These are phyloP conservation scores for Ormyrus labotus DNA, from an alignment of 2,888 invertebrate species.

Conservation along the genomic window DNA sequence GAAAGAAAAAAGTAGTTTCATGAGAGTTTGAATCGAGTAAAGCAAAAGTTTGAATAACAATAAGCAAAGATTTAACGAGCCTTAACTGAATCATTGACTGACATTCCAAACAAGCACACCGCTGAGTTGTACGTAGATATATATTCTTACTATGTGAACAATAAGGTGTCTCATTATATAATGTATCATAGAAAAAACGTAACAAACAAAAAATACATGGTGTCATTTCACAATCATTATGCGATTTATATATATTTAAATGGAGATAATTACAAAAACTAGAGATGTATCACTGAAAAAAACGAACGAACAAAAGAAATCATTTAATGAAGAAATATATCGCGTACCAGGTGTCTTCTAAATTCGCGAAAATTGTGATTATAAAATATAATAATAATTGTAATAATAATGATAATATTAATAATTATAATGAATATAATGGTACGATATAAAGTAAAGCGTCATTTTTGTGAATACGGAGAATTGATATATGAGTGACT, in stretches of 20 bases:
- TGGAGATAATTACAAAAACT: slow-evolving; percentile 20
- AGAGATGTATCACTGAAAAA: slow-evolving; percentile 3
- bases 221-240: slow-evolving; percentile 68
- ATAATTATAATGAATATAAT: slow-evolving; percentile 29
- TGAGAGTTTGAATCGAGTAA: neutral
- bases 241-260: slow-evolving; percentile 59
- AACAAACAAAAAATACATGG: slow-evolving; percentile 58
- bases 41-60: neutral
- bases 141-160: slow-evolving; percentile 72
- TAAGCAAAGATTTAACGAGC: neutral
- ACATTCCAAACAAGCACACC: slow-evolving; percentile 57
- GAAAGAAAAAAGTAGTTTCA: slow-evolving; percentile 1
- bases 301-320: slow-evolving; percentile 11
- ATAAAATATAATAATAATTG: slow-evolving; percentile 53
- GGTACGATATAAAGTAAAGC: slow-evolving; percentile 40
- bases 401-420: slow-evolving; percentile 44
- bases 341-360: slow-evolving; percentile 68
- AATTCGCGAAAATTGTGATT: slow-evolving; percentile 60
- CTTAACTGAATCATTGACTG: slow-evolving; percentile 2
- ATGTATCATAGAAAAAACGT: slow-evolving; percentile 68
- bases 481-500: slow-evolving; percentile 12
- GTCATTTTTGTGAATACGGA: slow-evolving; percentile 20
- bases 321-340: slow-evolving; percentile 59
- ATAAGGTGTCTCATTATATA: slow-evolving; percentile 71
- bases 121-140: slow-evolving; percentile 69